Evolutionary conservation across 2,888 invertebrate genomes (phyloP), one percentile per base, ranked within the genome.

Genomic region (Trachelus iudaicus): DNA sequence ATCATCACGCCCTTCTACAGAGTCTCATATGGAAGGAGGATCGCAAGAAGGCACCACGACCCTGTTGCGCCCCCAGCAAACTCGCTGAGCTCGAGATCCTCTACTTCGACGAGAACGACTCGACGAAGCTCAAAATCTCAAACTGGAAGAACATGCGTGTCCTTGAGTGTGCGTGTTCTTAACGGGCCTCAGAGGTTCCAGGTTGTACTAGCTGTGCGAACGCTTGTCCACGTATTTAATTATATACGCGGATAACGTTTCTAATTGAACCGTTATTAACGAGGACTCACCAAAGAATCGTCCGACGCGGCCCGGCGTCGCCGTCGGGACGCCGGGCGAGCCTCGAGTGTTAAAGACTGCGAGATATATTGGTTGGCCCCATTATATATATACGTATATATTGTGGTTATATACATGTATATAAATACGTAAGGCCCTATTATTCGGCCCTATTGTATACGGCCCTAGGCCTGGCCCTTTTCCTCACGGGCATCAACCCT

Each of bases 81-180:
- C 92, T 96, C 74, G 93, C 93, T 56, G 93, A 94, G 78, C 90
- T 96, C 77, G 94, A 95, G 87, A 94, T 96, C 79, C 91, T 95
- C 56, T 94, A 95, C 86, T 93, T 94, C 71, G 94, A 95, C 87
- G 94, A 94, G 83, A 92, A 94, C 81, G 93, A 95, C 84, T 92
- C 92, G 35, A 93, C 93, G 68, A 94, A 94, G 87, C 91, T 95
- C 73, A 94, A 94, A 86, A 93, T 95, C 73, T 94, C 95, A 76
- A 94, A 93, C 77, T 95, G 95, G 95, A 94, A 94, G 85, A 94
- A 95, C 85, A 95, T 95, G 94, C 93, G 93, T 85, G 95, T 95
- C 73, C 90, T 94, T 77, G 95, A 95, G 90, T 96, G 96, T 90
- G 95, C 95, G 79, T 96, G 96, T 90, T 94, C 95, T 85, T 95